phyloP scores from a whole-genome alignment of 2,888 invertebrate species.

The Tubulanus polymorphus region DNA sequence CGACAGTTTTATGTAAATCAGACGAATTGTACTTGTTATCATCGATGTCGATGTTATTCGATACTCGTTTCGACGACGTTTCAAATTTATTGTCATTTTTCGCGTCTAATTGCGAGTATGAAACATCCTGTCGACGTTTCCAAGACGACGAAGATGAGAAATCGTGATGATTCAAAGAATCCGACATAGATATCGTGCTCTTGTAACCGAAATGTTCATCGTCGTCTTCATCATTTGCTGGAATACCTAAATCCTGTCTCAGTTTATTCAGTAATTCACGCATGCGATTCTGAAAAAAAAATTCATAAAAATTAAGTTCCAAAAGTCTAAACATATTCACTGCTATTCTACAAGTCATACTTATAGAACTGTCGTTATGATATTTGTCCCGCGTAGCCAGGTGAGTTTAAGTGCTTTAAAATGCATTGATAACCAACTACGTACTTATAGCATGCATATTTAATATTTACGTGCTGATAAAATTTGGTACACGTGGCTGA shows the following conservation, averaged over 20 bases:
- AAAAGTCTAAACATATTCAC: no score
- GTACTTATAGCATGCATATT: no score
- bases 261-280: constrained; percentile 35
- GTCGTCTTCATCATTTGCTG: constrained; percentile 13
- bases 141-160: not conserved
- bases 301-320: no score
- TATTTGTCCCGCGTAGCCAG: no score
- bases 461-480: no score
- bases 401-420: no score
- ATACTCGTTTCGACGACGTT: not conserved
- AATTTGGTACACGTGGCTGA: no score
- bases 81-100: no score
- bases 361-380: no score
- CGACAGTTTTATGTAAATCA: not conserved
- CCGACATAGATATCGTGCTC: not conserved
- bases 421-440: no score
- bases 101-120: no score
- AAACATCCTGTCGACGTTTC: not conserved
- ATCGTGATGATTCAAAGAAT: not conserved
- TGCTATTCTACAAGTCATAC: no score
- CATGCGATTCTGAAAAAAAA: constrained; percentile 36
- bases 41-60: not conserved
- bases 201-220: constrained; percentile 10
- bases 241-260: constrained; percentile 36
- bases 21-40: not conserved